These are phyloP conservation scores for Lucifuga dentata DNA, from an alignment of 2,113 vertebrate species.

Conservation along the genomic window DNA sequence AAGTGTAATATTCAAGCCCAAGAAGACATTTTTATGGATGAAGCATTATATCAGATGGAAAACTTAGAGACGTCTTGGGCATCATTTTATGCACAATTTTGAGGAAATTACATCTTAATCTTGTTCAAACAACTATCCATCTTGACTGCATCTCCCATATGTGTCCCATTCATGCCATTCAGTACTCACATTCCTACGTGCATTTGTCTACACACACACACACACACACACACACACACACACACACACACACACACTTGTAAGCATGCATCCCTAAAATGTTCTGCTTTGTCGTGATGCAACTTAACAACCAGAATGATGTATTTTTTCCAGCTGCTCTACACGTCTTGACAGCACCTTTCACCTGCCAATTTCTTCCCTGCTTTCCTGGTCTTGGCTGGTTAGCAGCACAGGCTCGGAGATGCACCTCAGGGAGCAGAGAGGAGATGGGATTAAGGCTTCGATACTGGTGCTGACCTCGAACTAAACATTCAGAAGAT, in stretches of 20 bases:
- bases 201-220: too few relatives aligned
- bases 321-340: neutral
- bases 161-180: too few relatives aligned
- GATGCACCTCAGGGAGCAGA: constrained; percentile 9
- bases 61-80: neutral
- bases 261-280: neutral
- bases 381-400: constrained; percentile 17
- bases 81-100: neutral
- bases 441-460: constrained; percentile 32
- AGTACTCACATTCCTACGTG: too few relatives aligned
- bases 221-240: too few relatives aligned
- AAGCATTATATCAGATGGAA: too few relatives aligned
- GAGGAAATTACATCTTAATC: neutral
- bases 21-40: neutral
- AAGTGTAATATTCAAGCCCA: neutral
- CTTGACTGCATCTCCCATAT: too few relatives aligned
- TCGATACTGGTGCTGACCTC: constrained; percentile 24
- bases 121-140: too few relatives aligned
- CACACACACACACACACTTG: neutral
- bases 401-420: constrained; percentile 9
- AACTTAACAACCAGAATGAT: neutral
- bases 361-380: constrained; percentile 21
- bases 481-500: constrained; percentile 17
- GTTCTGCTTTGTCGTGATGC: neutral
- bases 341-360: constrained; percentile 13